Evolutionary conservation across 2,113 vertebrate species (phyloP).

Genomic region (Epinephelus moara): DNA sequence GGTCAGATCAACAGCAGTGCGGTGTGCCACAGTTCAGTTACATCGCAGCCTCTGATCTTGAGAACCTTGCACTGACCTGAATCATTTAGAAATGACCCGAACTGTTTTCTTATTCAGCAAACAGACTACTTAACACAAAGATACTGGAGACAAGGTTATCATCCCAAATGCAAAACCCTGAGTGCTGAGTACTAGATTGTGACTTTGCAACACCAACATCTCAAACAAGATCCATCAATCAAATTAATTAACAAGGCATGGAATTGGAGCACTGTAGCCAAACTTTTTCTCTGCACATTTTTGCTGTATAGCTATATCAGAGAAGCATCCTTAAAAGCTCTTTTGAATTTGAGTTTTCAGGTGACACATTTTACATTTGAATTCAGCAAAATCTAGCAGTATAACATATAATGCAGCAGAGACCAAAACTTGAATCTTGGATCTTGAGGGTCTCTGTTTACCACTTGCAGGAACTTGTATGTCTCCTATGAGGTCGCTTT

Average conservation of each 20-base stretch:
- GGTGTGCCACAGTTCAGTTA: background rate
- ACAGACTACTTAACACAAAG: background rate
- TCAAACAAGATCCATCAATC: background rate
- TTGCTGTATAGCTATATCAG: background rate
- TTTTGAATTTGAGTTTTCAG: too few species aligned
- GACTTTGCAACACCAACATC: background rate
- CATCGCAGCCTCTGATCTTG: background rate
- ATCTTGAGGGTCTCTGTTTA: background rate
- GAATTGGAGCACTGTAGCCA: background rate
- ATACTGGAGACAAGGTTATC: background rate
- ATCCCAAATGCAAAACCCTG: background rate
- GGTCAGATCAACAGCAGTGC: background rate
- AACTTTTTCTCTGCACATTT: too few species aligned
- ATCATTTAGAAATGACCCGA: slow-evolving; percentile 14
- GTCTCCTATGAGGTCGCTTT: background rate
- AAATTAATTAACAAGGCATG: background rate
- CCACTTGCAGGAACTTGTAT: background rate
- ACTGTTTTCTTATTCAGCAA: slow-evolving; percentile 4
- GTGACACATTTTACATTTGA: background rate
- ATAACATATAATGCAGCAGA: background rate
- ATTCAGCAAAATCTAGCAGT: background rate
- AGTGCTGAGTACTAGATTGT: background rate
- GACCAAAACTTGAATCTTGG: background rate
- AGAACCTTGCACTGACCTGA: background rate
- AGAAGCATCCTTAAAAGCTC: background rate